Conservation (phyloP, 2,888 invertebrate genomes). For the Napeogenes inachia region DNA sequence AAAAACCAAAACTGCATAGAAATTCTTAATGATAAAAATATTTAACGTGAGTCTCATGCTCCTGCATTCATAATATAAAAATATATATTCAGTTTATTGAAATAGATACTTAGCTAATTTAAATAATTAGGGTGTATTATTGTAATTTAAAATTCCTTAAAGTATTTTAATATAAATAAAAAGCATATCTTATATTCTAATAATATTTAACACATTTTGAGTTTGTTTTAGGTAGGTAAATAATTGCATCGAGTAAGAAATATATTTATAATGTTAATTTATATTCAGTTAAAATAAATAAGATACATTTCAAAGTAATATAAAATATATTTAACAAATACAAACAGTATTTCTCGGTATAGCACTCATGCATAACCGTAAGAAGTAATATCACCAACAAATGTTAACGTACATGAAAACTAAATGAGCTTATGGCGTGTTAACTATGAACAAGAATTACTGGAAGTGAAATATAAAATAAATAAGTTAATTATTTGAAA, state of each 20-base stretch:
- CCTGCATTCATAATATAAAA: too few relatives aligned
- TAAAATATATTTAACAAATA: background rate
- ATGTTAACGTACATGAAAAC: conserved; percentile 28
- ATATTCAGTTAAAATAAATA: background rate
- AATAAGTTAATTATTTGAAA: background rate
- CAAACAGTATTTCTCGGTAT: background rate
- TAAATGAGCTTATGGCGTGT: conserved; percentile 31
- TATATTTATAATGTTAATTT: background rate
- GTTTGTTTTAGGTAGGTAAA: background rate
- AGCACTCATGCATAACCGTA: conserved; percentile 11
- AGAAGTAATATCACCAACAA: conserved; percentile 26
- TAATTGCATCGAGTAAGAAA: too few relatives aligned
- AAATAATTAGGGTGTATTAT: too few relatives aligned
- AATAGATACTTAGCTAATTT: too few relatives aligned
- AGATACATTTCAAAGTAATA: background rate
- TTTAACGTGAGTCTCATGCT: too few relatives aligned
- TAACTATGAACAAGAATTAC: conserved; percentile 17
- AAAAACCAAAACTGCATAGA: too few relatives aligned
- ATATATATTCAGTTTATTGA: too few relatives aligned
- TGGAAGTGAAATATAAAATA: conserved; percentile 7
- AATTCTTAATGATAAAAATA: too few relatives aligned
- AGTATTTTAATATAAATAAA: too few relatives aligned
- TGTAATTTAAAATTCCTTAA: too few relatives aligned
- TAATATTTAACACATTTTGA: background rate
- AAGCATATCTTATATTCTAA: too few relatives aligned